Evolutionary conservation across 2,888 invertebrate species (phyloP), one percentile per base, ranked within the genome.

Genomic region (Drosophila demipolita): DNA sequence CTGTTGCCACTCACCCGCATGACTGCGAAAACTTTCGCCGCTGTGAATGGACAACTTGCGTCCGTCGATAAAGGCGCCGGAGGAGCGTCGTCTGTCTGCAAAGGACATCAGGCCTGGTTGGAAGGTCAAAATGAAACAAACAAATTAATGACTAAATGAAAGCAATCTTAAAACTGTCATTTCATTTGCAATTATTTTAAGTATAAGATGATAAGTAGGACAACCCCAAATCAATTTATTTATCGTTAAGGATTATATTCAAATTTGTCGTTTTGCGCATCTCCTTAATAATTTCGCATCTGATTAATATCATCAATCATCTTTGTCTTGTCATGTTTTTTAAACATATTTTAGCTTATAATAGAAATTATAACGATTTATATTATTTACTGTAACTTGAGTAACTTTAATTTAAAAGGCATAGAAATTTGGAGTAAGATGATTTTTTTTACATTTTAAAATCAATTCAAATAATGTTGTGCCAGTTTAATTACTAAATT

Each of bases 31-130:
- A 88, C 92, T 92, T 84, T 93, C 93, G 40, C 93, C 92, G 76
- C 92, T 92, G 61, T 93, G 92, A 55, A 93, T 91, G 73, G 93
- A 93, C 70, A 92, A 86, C 77, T 93, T 93, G 77, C 93, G 91
- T 65, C 91, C 90, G 65, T 93, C 93, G 58, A 90, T 82, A 75
- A 93, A 93, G 79, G 93, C 93, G 67, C 93, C 93, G 15, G 93
- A 93, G 55, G 93, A 92, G 70, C 93, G 91, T 23, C 93, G 89
- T 75, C 92, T 88, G 78, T 93, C 93, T 73, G 93, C 93, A 82
- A 93, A 93, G 72, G 93, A 92, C 81, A 93, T 93, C 26, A 93
- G 84, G 77, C 93, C 93, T 93, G 69, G 38, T 64, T 70, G 68
- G 17, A 42, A 59, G 52, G 40, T 9, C 32, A 23, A 42, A 20